A percentile compares a stretch with the other conserved stretches of the same genome.
Evolutionary conservation across 1,140 invertebrate genomes (phyloP).

Genomic region (Phocides pigmalion): DNA sequence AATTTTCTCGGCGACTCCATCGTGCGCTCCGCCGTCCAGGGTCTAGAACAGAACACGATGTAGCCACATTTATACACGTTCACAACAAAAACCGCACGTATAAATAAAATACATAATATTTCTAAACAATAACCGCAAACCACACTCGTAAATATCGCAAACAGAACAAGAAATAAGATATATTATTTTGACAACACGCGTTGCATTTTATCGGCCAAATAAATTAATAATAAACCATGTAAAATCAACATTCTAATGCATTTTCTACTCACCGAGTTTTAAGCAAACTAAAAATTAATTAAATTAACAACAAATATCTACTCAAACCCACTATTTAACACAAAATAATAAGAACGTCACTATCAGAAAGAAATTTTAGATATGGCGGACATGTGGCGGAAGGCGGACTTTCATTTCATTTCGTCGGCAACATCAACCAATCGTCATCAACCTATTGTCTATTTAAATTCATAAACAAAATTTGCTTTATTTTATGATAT

Average conservation of each 20-base stretch:
- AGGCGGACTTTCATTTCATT: slow-evolving; percentile 74
- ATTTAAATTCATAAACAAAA: slow-evolving; percentile 1
- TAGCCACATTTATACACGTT: slow-evolving; percentile 18
- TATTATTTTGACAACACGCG: slow-evolving; percentile 72
- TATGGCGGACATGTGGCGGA: slow-evolving; percentile 80
- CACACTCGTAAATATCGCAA: slow-evolving; percentile 28
- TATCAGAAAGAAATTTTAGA: slow-evolving; percentile 76
- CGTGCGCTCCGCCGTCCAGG: slow-evolving; percentile 62
- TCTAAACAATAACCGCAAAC: slow-evolving; percentile 5
- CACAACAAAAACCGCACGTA: slow-evolving; percentile 18
- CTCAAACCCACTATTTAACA: slow-evolving; percentile 71
- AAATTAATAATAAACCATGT: slow-evolving; percentile 55
- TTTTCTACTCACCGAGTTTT: slow-evolving; percentile 66
- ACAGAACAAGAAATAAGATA: slow-evolving; percentile 48
- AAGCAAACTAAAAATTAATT: slow-evolving; percentile 74
- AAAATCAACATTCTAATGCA: slow-evolving; percentile 42
- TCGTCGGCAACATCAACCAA: slow-evolving; percentile 45
- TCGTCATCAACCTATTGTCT: slow-evolving; percentile 17
- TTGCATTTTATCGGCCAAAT: slow-evolving; percentile 63
- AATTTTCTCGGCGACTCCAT: slow-evolving; percentile 87
- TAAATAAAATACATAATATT: slow-evolving; percentile 13
- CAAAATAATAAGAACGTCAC: slow-evolving; percentile 77
- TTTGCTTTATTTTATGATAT: background rate
- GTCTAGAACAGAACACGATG: slow-evolving; percentile 50
- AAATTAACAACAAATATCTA: slow-evolving; percentile 76